A percentile compares a stretch with the other conserved stretches of the same genome.
phyloP scores from a whole-genome alignment of 2,797 vertebrate genomes.

The Gymnothorax javanicus region DNA sequence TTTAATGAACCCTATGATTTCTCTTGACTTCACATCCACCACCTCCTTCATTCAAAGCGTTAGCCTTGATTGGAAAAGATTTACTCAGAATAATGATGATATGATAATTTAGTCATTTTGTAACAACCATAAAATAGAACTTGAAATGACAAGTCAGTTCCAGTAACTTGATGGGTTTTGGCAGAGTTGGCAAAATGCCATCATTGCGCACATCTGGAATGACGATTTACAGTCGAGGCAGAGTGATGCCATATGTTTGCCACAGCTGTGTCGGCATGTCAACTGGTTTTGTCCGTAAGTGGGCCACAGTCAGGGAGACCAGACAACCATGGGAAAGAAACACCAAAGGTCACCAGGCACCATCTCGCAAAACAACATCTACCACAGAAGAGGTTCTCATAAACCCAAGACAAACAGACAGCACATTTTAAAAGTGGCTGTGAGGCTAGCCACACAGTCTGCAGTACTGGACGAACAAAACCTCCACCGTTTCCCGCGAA shows the following conservation, averaged over 20 bases:
- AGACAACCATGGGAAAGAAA: slow-evolving; percentile 15
- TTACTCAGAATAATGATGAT: neutral
- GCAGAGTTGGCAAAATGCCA: neutral
- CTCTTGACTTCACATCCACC: neutral
- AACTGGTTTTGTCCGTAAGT: neutral
- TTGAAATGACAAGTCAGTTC: neutral
- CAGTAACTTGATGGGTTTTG: neutral
- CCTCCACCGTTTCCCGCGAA: neutral
- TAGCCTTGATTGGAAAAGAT: neutral
- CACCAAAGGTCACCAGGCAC: neutral
- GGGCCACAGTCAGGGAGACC: slow-evolving; percentile 9
- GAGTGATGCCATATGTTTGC: neutral
- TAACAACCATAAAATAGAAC: neutral
- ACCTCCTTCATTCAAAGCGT: neutral
- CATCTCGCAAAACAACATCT: neutral
- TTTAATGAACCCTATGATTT: neutral
- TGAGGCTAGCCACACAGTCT: slow-evolving; percentile 5
- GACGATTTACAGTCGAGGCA: neutral
- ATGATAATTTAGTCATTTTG: neutral
- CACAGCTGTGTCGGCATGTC: slow-evolving; percentile 18
- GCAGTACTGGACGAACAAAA: neutral
- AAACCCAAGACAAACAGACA: slow-evolving; percentile 17
- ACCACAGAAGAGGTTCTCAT: slow-evolving; percentile 4
- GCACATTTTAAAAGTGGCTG: neutral
- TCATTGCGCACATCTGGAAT: slow-evolving; percentile 27